Conservation (phyloP, 2,797 vertebrate genomes). For the Pseudochirops corinnae region DNA sequence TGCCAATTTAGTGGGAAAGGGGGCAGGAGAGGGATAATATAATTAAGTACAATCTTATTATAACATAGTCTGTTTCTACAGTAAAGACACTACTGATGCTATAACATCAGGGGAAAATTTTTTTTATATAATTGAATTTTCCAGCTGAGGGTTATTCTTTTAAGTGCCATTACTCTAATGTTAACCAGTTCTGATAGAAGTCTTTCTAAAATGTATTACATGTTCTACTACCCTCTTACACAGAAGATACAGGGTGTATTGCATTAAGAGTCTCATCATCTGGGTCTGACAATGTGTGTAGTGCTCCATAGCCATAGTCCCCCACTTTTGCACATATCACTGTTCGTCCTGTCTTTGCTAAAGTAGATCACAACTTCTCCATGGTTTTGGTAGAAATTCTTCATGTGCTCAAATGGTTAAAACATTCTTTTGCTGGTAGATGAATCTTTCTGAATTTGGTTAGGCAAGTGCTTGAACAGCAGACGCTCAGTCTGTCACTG, state of each 20-base stretch:
- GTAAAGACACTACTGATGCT: constrained; percentile 31
- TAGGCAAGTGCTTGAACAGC: background rate
- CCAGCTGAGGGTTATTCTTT: constrained; percentile 25
- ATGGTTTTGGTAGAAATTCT: background rate
- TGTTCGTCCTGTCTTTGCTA: background rate
- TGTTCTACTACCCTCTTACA: background rate
- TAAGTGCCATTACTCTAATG: background rate
- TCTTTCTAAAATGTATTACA: background rate
- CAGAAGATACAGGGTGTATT: background rate
- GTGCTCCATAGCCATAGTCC: background rate
- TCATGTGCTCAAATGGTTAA: background rate
- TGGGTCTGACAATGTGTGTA: background rate
- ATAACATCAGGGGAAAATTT: constrained; percentile 32
- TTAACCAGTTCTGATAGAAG: background rate
- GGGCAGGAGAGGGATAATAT: constrained; percentile 41
- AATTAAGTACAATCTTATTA: constrained; percentile 39
- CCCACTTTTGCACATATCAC: background rate
- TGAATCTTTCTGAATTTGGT: background rate
- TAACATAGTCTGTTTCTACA: constrained; percentile 26
- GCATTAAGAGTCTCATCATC: background rate
- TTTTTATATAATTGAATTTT: constrained; percentile 39
- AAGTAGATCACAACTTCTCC: background rate
- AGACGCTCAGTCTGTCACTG: background rate
- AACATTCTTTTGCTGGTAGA: background rate
- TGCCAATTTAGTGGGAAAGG: constrained; percentile 58